These are phyloP conservation scores for Eucera pruinosa DNA, from an alignment of 2,888 invertebrate species.

Conservation along the genomic window DNA sequence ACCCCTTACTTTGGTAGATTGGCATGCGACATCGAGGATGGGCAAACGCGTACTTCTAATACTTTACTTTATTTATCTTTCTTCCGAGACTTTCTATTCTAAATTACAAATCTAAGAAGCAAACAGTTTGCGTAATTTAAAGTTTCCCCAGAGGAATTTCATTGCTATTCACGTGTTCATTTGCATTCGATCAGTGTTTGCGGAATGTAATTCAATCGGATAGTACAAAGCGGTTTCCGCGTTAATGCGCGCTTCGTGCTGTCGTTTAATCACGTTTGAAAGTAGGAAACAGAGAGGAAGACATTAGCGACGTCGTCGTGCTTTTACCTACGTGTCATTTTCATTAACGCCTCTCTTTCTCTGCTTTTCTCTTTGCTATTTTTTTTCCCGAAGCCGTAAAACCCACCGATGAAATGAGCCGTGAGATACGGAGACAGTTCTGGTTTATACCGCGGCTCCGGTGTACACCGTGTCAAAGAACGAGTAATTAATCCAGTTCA, in stretches of 20 bases:
- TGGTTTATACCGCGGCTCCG: constrained; percentile 6
- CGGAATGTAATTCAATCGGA: constrained; percentile 10
- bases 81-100: neutral
- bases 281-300: constrained; percentile 20
- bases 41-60: constrained; percentile 40
- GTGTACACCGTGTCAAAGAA: constrained; percentile 35
- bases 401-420: too few species aligned
- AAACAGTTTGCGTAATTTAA: too few species aligned
- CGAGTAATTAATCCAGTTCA: constrained; percentile 64
- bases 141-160: too few species aligned
- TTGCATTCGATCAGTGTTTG: neutral
- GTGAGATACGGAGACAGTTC: constrained; percentile 10
- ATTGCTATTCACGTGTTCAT: neutral
- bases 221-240: neutral
- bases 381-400: constrained; percentile 16
- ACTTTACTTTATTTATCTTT: neutral
- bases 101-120: neutral
- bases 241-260: constrained; percentile 28
- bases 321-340: constrained; percentile 41
- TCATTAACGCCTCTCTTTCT: constrained; percentile 29
- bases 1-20: constrained; percentile 77
- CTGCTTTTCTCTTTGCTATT: neutral
- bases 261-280: constrained; percentile 47
- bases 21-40: constrained; percentile 77
- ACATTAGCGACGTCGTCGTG: constrained; percentile 21